These are phyloP conservation scores for Diglossa brunneiventris DNA, from an alignment of 2,113 vertebrate species.

Conservation along the genomic window DNA sequence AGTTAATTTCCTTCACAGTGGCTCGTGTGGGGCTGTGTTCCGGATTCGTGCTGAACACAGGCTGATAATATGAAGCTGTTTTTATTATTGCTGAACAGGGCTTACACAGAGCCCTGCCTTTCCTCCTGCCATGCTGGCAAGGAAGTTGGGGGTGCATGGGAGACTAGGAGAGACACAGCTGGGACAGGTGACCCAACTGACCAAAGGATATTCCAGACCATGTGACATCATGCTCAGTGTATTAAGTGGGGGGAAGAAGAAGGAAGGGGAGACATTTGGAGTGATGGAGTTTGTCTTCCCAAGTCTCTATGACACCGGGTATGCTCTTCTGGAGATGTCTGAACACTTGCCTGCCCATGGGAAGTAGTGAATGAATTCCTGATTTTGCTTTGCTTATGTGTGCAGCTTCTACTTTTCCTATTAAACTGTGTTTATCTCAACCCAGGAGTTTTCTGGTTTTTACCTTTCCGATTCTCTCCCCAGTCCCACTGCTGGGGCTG, in stretches of 20 bases:
- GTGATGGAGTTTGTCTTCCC: neutral
- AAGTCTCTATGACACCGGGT: neutral
- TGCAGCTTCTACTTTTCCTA: neutral
- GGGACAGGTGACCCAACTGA: neutral
- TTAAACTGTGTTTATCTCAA: neutral
- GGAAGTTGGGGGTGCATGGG: neutral
- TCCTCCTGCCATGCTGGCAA: neutral
- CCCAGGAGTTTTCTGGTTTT: neutral
- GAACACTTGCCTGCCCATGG: neutral
- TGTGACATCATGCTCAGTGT: neutral
- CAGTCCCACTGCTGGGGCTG: rapidly evolving
- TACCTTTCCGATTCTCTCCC: neutral
- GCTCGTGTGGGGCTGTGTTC: neutral
- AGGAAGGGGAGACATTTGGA: neutral
- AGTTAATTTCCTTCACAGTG: neutral
- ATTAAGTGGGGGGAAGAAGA: neutral
- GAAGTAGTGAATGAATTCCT: neutral
- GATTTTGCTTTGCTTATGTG: neutral
- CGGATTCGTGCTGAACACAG: too few relatives aligned
- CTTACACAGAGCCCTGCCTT: neutral
- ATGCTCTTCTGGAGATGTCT: neutral
- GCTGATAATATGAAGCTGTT: neutral
- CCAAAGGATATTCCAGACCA: neutral
- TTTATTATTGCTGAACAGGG: neutral
- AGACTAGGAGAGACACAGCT: neutral